Percentiles rank a stretch among this genome's conserved stretches.
Evolutionary conservation across 2,113 vertebrate genomes (phyloP).

Genomic region (Cariama cristata): DNA sequence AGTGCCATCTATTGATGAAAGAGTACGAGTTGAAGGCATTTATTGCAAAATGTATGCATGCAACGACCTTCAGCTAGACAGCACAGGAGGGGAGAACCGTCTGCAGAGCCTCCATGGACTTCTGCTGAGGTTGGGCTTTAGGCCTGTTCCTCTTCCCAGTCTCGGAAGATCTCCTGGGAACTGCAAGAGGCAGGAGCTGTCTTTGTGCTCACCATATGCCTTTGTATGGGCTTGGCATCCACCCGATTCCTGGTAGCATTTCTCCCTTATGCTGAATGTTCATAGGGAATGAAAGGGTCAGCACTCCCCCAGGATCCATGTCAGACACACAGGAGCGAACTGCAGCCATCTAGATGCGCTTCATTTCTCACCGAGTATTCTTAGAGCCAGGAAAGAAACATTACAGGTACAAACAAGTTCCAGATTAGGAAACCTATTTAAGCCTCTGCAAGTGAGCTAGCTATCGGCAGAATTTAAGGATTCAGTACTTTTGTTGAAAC

Average conservation of each 20-base stretch:
- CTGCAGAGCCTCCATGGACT: background rate
- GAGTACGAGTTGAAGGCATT: background rate
- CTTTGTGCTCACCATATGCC: background rate
- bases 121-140: background rate
- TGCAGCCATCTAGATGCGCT: background rate
- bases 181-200: background rate
- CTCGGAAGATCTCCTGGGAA: background rate
- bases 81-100: background rate
- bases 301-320: background rate
- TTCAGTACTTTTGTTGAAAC: background rate
- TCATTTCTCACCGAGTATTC: background rate
- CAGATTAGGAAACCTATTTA: background rate
- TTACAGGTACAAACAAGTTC: background rate
- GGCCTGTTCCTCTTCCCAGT: background rate
- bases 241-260: fast-evolving
- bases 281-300: background rate
- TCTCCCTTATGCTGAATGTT: background rate
- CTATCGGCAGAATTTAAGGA: background rate
- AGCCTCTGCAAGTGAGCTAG: background rate
- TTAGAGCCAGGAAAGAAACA: background rate
- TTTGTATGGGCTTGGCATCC: background rate
- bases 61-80: background rate
- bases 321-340: background rate
- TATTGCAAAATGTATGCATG: background rate
- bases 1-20: constrained; percentile 68